Evolutionary conservation across 2,797 vertebrate genomes (phyloP).

Genomic region (Linurgus olivaceus): DNA sequence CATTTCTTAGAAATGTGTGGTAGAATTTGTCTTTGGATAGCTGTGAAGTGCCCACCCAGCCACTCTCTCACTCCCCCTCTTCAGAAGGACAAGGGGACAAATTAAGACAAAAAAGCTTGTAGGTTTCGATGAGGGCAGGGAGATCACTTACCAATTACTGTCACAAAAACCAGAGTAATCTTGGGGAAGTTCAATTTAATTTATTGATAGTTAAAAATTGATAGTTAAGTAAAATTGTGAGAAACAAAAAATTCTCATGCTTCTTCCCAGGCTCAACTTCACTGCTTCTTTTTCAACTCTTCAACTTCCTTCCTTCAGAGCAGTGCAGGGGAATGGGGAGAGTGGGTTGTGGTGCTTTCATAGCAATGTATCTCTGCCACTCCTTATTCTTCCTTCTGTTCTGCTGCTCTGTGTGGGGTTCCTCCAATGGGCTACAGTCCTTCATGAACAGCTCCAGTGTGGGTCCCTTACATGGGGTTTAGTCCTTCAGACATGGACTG

Average conservation of each 20-base stretch:
- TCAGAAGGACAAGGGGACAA: not conserved
- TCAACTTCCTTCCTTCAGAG: not conserved
- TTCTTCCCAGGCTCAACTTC: not conserved
- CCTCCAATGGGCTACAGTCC: not conserved
- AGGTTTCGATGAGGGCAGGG: not conserved
- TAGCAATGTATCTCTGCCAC: not conserved
- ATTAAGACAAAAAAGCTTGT: not conserved
- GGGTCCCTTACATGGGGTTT: rapidly evolving
- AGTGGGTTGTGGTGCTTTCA: not conserved
- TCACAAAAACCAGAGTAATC: not conserved
- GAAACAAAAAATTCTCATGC: not conserved
- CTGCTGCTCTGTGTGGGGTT: not conserved
- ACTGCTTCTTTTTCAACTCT: not conserved
- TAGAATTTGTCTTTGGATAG: not conserved
- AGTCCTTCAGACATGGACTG: not conserved
- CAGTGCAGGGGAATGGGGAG: not conserved
- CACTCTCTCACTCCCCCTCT: not conserved
- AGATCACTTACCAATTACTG: not conserved
- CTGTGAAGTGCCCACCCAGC: not conserved
- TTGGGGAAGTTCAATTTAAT: not conserved
- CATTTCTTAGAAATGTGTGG: not conserved
- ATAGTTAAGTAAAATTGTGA: not conserved
- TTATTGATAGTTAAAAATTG: not conserved
- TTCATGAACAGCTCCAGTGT: not conserved
- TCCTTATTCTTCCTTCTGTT: not conserved